phyloP scores from a whole-genome alignment of 2,113 vertebrate genomes.

The Corythoichthys haematopterus region DNA sequence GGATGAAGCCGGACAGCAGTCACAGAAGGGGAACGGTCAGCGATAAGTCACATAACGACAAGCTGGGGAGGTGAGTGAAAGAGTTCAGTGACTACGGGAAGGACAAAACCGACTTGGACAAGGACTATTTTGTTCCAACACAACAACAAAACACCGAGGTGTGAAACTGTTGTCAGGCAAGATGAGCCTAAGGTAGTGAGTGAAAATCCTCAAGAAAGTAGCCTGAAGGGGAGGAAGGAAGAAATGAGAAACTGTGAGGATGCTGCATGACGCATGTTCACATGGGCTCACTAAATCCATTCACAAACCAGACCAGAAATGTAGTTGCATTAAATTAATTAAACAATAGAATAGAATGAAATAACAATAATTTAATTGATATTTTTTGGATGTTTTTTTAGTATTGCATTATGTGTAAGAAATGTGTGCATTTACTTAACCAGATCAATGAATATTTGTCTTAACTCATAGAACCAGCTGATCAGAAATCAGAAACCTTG shows the following conservation, averaged over 20 bases:
- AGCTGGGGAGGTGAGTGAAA: constrained; percentile 9
- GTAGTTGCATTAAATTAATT: neutral
- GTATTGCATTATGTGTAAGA: constrained; percentile 4
- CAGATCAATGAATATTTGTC: too few relatives aligned
- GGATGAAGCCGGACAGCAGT: constrained; percentile 21
- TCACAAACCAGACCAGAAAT: neutral
- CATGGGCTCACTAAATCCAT: constrained; percentile 9
- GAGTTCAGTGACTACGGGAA: constrained; percentile 28
- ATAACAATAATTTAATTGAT: too few relatives aligned
- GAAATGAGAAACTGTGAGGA: constrained; percentile 23
- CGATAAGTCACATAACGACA: constrained; percentile 45
- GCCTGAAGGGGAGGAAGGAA: neutral
- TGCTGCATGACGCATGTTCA: constrained; percentile 22
- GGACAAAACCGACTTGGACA: constrained; percentile 11
- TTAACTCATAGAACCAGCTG: too few relatives aligned
- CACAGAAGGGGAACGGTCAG: constrained; percentile 14
- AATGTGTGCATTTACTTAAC: too few relatives aligned
- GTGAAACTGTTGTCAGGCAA: constrained; percentile 25
- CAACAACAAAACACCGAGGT: constrained; percentile 16
- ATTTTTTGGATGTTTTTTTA: neutral
- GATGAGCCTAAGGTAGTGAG: constrained; percentile 26
- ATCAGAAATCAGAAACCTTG: too few relatives aligned
- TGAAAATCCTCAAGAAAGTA: constrained; percentile 13
- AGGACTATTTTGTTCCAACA: constrained; percentile 1
- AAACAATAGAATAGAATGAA: neutral